Percentiles rank a stretch among this genome's conserved stretches.
phyloP scores from a whole-genome alignment of 1,140 invertebrate genomes.

The Portunus trituberculatus region DNA sequence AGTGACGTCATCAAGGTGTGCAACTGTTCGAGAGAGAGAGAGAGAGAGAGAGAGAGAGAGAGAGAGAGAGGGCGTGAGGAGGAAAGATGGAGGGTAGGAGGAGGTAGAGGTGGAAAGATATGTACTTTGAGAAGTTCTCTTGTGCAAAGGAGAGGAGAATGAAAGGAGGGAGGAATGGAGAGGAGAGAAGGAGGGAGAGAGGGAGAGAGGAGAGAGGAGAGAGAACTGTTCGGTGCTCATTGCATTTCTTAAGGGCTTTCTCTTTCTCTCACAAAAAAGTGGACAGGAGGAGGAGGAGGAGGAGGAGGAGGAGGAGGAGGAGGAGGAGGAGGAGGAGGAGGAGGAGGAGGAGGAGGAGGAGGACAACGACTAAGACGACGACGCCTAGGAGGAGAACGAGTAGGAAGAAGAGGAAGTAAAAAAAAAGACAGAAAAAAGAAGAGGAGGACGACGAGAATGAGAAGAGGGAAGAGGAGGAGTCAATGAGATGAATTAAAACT shows the following conservation, averaged over 20 bases:
- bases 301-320: not conserved
- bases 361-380: not conserved
- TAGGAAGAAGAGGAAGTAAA: not conserved
- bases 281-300: not conserved
- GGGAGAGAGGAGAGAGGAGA: not conserved
- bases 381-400: not conserved
- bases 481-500: slow-evolving; percentile 52
- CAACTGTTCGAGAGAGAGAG: not conserved
- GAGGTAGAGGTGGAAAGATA: not conserved
- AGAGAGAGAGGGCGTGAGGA: not conserved
- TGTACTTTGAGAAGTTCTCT: too few relatives aligned
- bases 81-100: not conserved
- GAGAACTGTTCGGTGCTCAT: not conserved
- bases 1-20: not conserved
- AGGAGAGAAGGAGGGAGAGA: too few relatives aligned
- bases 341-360: not conserved
- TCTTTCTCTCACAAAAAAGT: slow-evolving; percentile 29
- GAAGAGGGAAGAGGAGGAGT: slow-evolving; percentile 6
- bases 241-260: slow-evolving; percentile 4
- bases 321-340: slow-evolving; percentile 31
- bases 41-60: not conserved
- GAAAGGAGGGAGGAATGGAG: not conserved
- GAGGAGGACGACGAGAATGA: not conserved
- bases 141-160: not conserved
- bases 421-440: not conserved